Evolutionary conservation across 2,113 vertebrate species (phyloP).

Genomic region (Mus musculus): GRCm39 chr17:8136501-8137000

Average conservation of each 20-base stretch:
- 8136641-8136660: neutral
- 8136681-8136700: neutral
- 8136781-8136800: neutral
- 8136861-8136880: neutral
- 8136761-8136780: neutral
- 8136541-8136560: neutral
- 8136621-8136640: neutral
- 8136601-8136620: neutral
- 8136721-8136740: neutral
- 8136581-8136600: slow-evolving; percentile 1
- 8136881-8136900: neutral
- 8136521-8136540: neutral
- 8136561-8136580: neutral
- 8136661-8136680: neutral
- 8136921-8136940: slow-evolving; percentile 57
- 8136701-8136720: neutral
- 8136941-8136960: slow-evolving; percentile 57
- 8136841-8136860: neutral
- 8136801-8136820: neutral
- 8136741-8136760: neutral
- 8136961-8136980: slow-evolving; percentile 49
- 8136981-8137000: neutral
- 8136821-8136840: neutral
- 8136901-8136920: neutral
- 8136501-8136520: neutral